Evolutionary conservation across 2,113 vertebrate species (phyloP).

Genomic region (Eira barbara): DNA sequence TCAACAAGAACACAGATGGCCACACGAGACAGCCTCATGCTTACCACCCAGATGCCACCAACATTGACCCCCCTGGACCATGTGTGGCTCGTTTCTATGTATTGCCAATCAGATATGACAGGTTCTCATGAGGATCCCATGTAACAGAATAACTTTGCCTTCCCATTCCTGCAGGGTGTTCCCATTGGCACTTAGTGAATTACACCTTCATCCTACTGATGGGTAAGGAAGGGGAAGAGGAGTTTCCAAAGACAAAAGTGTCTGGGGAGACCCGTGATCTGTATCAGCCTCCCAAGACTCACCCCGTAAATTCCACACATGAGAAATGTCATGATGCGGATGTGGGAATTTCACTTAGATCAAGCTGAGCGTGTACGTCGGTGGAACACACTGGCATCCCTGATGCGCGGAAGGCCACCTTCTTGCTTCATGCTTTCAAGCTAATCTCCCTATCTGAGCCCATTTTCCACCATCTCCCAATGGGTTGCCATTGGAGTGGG

Average conservation of each 20-base stretch:
- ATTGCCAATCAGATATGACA: background rate
- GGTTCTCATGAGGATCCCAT: background rate
- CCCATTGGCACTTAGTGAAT: background rate
- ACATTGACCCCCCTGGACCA: background rate
- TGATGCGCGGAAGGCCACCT: background rate
- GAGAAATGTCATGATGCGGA: background rate
- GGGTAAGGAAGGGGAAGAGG: background rate
- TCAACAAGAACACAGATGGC: background rate
- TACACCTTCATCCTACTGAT: background rate
- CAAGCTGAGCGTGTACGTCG: background rate
- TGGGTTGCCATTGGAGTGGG: background rate
- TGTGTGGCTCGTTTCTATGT: background rate
- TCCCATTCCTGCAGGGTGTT: background rate
- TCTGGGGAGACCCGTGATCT: background rate
- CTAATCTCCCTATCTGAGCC: background rate
- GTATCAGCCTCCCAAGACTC: background rate
- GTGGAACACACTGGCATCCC: background rate
- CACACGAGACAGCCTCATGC: background rate
- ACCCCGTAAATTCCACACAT: fast-evolving
- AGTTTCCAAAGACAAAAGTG: background rate
- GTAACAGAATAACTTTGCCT: background rate
- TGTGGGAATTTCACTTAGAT: background rate
- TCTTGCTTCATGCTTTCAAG: background rate
- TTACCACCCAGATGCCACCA: background rate
- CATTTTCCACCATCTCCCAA: background rate